Evolutionary conservation across 2,888 invertebrate genomes (phyloP).

Genomic region (Volucella inanis): DNA sequence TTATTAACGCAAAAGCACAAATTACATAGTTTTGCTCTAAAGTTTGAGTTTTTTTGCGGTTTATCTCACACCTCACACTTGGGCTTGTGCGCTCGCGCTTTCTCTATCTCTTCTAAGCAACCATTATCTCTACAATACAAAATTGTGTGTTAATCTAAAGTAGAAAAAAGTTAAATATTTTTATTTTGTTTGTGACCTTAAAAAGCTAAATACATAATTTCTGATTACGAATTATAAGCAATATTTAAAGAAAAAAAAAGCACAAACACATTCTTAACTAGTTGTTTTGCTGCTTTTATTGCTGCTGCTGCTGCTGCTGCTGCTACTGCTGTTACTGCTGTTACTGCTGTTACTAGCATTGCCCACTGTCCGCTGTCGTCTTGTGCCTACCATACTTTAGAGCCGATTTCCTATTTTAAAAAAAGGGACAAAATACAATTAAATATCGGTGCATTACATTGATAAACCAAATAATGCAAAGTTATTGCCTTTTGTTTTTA

Average conservation of each 20-base stretch:
- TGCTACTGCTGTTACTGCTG: constrained; percentile 23
- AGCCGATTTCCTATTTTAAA: constrained; percentile 20
- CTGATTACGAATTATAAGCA: constrained; percentile 64
- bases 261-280: constrained; percentile 47
- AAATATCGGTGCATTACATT: constrained; percentile 68
- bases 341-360: constrained; percentile 41
- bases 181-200: constrained; percentile 65
- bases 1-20: constrained; percentile 37
- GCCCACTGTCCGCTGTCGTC: constrained; percentile 10
- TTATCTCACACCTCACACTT: constrained; percentile 58
- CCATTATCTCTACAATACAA: constrained; percentile 60
- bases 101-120: constrained; percentile 53
- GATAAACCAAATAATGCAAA: constrained; percentile 56
- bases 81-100: constrained; percentile 57
- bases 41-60: constrained; percentile 64
- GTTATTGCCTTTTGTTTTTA: constrained; percentile 74
- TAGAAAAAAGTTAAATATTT: constrained; percentile 36
- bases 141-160: constrained; percentile 61
- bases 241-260: constrained; percentile 48
- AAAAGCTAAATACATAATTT: constrained; percentile 55
- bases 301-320: constrained; percentile 49
- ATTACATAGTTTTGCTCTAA: constrained; percentile 35
- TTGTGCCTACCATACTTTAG: constrained; percentile 31
- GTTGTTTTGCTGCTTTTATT: constrained; percentile 39
- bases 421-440: constrained; percentile 29